Evolutionary conservation across 2,113 vertebrate species (phyloP).

Genomic region (Anthoscopus minutus): DNA sequence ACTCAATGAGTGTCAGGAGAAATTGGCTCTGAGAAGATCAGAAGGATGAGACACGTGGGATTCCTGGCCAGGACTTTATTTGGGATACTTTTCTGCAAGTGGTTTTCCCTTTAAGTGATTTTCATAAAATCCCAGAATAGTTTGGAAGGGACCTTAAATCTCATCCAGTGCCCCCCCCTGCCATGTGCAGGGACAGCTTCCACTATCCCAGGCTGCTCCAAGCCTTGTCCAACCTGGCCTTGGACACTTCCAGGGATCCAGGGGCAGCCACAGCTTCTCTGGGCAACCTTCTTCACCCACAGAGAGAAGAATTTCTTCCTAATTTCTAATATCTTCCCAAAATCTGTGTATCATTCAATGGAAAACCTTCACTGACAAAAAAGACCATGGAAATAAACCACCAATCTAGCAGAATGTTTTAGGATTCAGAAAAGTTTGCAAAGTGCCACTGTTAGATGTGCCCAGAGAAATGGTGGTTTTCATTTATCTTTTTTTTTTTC

Average conservation of each 20-base stretch:
- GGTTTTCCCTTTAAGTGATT: neutral
- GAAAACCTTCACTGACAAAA: neutral
- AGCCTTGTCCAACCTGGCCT: fast-evolving
- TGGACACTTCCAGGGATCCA: neutral
- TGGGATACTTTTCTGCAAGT: neutral
- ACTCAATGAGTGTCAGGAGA: neutral
- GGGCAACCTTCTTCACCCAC: neutral
- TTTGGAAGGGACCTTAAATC: neutral
- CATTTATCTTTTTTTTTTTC: no score
- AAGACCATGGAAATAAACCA: neutral
- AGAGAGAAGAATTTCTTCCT: neutral
- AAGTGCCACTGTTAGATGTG: neutral
- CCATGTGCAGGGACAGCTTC: neutral
- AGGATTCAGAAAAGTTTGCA: neutral
- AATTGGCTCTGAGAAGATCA: neutral
- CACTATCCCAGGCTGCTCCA: neutral
- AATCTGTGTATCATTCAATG: neutral
- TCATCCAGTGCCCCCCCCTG: neutral
- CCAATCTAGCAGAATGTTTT: fast-evolving
- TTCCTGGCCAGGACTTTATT: neutral
- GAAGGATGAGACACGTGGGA: neutral
- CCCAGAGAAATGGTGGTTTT: neutral
- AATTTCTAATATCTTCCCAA: neutral
- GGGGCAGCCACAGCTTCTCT: neutral
- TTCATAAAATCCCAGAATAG: neutral